A percentile compares a stretch with the other conserved stretches of the same genome.
Evolutionary conservation across 2,888 invertebrate species (phyloP).

Genomic region (Pyralis farinalis): DNA sequence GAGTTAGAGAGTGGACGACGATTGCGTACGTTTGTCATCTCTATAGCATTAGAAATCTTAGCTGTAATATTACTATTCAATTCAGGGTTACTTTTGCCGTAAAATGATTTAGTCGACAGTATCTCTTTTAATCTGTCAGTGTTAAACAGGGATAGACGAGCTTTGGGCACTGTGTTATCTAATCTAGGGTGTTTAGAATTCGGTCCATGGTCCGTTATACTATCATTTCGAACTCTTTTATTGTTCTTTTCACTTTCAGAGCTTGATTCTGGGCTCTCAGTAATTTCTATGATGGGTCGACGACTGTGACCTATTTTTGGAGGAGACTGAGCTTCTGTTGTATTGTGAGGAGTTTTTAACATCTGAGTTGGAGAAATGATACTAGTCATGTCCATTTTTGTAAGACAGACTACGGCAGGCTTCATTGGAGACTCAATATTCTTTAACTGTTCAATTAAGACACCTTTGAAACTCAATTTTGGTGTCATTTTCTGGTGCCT

Average conservation of each 20-base stretch:
- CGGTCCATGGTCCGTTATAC: conserved; percentile 49
- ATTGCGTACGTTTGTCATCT: conserved; percentile 38
- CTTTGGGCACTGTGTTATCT: conserved; percentile 61
- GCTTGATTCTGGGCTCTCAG: conserved; percentile 61
- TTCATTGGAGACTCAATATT: conserved; percentile 51
- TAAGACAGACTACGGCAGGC: conserved; percentile 49
- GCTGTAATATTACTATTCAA: conserved; percentile 48
- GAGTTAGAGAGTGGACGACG: conserved; percentile 44
- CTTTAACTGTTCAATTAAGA: conserved; percentile 59
- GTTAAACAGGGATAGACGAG: conserved; percentile 65
- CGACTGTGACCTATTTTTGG: conserved; percentile 62
- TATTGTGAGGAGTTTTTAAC: conserved; percentile 67
- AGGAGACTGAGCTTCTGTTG: conserved; percentile 52
- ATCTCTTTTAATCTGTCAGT: conserved; percentile 69
- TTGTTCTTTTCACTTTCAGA: conserved; percentile 61
- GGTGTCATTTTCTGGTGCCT: conserved; percentile 50
- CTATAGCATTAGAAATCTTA: conserved; percentile 56
- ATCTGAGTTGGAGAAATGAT: conserved; percentile 62
- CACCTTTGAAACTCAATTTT: conserved; percentile 63
- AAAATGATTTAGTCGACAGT: conserved; percentile 78
- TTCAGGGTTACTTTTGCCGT: conserved; percentile 72
- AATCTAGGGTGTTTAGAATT: conserved; percentile 55
- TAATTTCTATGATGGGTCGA: conserved; percentile 51
- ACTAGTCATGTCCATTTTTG: conserved; percentile 57
- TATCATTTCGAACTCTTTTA: conserved; percentile 61